Base-by-base conservation (phyloP, 1,140 invertebrate species). In the Lordiphosa clarofinis region DNA sequence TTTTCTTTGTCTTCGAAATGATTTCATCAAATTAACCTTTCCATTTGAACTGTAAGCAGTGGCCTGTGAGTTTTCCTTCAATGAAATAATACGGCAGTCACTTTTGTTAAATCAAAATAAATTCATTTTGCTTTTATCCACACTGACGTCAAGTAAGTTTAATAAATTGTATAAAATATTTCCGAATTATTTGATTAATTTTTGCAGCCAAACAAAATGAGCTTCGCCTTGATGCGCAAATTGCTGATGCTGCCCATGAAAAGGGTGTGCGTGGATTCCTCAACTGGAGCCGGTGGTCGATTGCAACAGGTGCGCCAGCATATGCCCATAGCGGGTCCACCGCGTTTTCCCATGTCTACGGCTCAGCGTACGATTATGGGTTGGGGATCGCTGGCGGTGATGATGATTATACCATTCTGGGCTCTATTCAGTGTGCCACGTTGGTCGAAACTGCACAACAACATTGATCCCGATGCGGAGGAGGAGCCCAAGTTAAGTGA, bases 391-490 rank as follows among this genome's bases (percentile, higher is more conserved):
- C 0, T 73, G 7, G 0, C 56, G 3, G 0, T 57, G 1, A 86
- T 86, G 81, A 73, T 86, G 81, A 21, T 70, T 11, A 65, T 86
- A 15, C 81, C 81, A 1, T 33, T 44, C 1, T 86, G 75, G 75
- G 13, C 40, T 0, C 4, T 86, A 0, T 62, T 28, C 0, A 48
- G 36, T n/a, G 1, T 81, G 2, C 81, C 59, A 0, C 55, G 56
- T 5, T 79, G 74, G 74, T 72, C 74, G 3, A 64, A 61, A 1
- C 11, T 64, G 28, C 71, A 78, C 37, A 54, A 60, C 10, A 61
- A 43, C 24, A 60, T 55, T 28, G 33, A 52, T 33, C 31, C 67
- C n/a, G 64, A 64, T 7, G 53, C 40, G 1, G 40, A 46, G 21
- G 28, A 42, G 28, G 31, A 57, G 19, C 11, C 39, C 12, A 21